Percentiles rank a stretch among this genome's conserved stretches.
Conservation (phyloP, 1,140 invertebrate species). For the Melipona quadrifasciata region DNA sequence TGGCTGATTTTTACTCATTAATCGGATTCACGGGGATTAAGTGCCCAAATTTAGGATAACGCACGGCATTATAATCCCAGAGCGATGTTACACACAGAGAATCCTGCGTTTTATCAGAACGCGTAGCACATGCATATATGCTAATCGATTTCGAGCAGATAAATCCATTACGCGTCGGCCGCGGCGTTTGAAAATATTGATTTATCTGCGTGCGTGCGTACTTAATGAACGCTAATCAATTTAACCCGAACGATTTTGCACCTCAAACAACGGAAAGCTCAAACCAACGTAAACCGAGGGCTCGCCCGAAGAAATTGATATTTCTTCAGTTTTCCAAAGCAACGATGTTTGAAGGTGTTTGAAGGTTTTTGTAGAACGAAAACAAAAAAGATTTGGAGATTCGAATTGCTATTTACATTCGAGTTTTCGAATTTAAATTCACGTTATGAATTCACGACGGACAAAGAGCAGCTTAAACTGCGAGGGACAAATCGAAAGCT, state of each 20-base stretch:
- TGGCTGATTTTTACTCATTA: conserved; percentile 27
- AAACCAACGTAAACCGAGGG: background rate
- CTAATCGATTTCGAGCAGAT: conserved; percentile 36
- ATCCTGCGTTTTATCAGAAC: conserved; percentile 16
- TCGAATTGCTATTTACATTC: background rate
- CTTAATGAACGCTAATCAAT: conserved; percentile 39
- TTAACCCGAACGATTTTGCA: conserved; percentile 28
- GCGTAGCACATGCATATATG: conserved; percentile 7
- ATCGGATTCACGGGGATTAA: conserved; percentile 25
- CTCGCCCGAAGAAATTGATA: background rate
- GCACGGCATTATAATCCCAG: conserved; percentile 24
- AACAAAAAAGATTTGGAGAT: too few relatives aligned
- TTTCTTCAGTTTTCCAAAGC: background rate
- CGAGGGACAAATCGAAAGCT: background rate
- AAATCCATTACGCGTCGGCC: conserved; percentile 27
- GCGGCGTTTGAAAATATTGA: conserved; percentile 29
- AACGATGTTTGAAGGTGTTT: background rate
- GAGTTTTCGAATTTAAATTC: background rate
- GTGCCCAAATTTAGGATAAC: conserved; percentile 14
- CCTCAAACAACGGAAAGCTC: background rate
- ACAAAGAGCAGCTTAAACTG: background rate
- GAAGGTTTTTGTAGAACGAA: background rate
- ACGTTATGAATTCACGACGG: background rate
- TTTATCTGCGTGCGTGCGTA: background rate
- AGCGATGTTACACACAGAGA: background rate